Conservation (phyloP, 2,888 invertebrate genomes). For the Yponomeuta evonymella region DNA sequence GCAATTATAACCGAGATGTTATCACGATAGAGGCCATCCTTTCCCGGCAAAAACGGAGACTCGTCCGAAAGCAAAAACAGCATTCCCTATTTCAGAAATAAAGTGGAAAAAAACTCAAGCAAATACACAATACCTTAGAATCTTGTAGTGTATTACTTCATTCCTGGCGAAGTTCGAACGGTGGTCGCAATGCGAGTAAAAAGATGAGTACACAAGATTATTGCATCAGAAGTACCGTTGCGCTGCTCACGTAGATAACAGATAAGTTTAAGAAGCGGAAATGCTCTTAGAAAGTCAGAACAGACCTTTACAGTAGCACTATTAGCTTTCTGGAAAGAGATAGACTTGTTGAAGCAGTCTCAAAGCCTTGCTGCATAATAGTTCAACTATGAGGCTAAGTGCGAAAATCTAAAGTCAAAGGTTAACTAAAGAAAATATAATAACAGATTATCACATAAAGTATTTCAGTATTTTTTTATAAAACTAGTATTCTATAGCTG, state of each 20-base stretch:
- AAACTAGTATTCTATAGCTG: background rate
- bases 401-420: too few relatives aligned
- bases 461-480: too few relatives aligned
- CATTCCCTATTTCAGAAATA: conserved; percentile 13
- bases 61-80: conserved; percentile 37
- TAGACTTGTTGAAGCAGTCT: too few relatives aligned
- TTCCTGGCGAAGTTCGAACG: conserved; percentile 50
- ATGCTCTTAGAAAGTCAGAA: too few relatives aligned
- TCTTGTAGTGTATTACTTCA: conserved; percentile 68
- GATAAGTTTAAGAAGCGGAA: background rate
- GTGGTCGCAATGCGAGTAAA: conserved; percentile 47
- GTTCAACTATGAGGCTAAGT: too few relatives aligned
- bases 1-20: conserved; percentile 16
- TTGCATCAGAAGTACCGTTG: background rate
- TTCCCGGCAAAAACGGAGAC: conserved; percentile 37
- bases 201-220: conserved; percentile 28
- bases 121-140: conserved; percentile 69
- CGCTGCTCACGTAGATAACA: conserved; percentile 38
- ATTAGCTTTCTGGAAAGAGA: too few relatives aligned
- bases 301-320: too few relatives aligned
- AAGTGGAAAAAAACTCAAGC: conserved; percentile 39
- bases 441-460: too few relatives aligned
- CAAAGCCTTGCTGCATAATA: too few relatives aligned
- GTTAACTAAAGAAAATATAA: too few relatives aligned
- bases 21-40: conserved; percentile 12